These are phyloP conservation scores for Amblyornis subalaris DNA, from an alignment of 2,113 vertebrate species.

Conservation along the genomic window DNA sequence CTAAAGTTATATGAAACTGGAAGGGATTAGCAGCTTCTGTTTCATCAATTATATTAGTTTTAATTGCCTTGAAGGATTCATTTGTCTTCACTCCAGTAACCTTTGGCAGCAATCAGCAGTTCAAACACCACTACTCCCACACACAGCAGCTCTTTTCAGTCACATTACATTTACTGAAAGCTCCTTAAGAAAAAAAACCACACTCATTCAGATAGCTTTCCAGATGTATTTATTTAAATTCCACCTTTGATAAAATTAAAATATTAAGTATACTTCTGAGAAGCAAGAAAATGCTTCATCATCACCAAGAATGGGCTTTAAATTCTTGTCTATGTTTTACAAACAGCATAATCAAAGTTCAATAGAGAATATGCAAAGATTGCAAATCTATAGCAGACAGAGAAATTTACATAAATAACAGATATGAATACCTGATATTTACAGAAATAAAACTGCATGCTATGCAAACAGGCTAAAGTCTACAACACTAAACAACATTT, in stretches of 20 bases:
- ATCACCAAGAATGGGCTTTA: background rate
- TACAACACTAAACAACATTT: background rate
- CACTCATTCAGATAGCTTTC: background rate
- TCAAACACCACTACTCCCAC: slow-evolving; percentile 15
- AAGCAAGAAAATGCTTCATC: background rate
- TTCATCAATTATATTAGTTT: slow-evolving; percentile 35
- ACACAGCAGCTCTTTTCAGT: background rate
- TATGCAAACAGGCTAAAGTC: background rate
- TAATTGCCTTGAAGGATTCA: slow-evolving; percentile 35
- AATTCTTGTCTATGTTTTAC: slow-evolving; percentile 15
- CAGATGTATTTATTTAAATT: slow-evolving; percentile 19
- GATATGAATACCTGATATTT: slow-evolving; percentile 39
- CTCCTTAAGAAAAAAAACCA: background rate
- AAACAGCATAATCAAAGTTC: slow-evolving; percentile 52
- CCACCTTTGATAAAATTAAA: slow-evolving; percentile 6
- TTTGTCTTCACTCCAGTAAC: slow-evolving; percentile 36
- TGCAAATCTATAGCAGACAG: slow-evolving; percentile 35
- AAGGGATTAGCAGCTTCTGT: slow-evolving; percentile 33
- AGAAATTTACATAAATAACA: slow-evolving; percentile 51
- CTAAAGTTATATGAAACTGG: slow-evolving; percentile 15
- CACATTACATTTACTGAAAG: background rate
- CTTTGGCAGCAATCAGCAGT: slow-evolving; percentile 31
- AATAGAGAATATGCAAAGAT: slow-evolving; percentile 33
- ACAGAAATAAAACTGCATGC: slow-evolving; percentile 9
- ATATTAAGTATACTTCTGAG: background rate